Evolutionary conservation across 2,113 vertebrate species (phyloP), one percentile per base, ranked within the genome.

Genomic region (Carassius auratus): DNA sequence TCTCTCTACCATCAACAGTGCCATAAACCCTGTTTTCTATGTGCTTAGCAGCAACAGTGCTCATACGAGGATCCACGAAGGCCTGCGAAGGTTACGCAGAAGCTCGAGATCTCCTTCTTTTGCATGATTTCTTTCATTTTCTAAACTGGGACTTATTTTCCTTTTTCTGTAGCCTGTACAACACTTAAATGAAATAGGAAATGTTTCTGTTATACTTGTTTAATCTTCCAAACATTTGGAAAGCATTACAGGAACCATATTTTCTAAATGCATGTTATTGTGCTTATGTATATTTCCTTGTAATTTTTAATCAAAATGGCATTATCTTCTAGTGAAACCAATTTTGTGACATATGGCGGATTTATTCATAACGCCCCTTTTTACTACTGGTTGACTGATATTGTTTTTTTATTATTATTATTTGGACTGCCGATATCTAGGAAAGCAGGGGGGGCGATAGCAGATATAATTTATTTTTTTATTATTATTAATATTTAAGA

Each of bases 11-110:
- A 94, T 98, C 64, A 99, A 99, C 75, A 98, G 97, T 88, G 98
- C 97, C 71, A 91, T 99, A 89, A 97, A 99, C 89, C 97, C 97
- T 0, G 92, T 97, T 84, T 97, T 99, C 96, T 99, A 98, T 86
- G 98, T 99, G 80, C 92, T 98, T 4, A 88, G 89, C 76, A 95
- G 92, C 3, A 93, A 94, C 87, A 94, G 91, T 0, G 89, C 93
- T n/a, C 89, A 93, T 68, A 92, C 91, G 23, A 93, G 95, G 21
- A 85, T 93, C 42, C 86, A 7, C 0, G 88, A 77, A 1, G 69
- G 42, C 84, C 64, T 92, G 57, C 86, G 0, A 19, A 85, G 71
- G 19, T 88, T 91, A 87, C 90, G 88, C 42, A 12, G 55, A 50
- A 86, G 38, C 38, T 91, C 66, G 69, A 89, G 6, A 13, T 86